Conservation (phyloP, 2,888 invertebrate species). For the Calameuta filiformis region DNA sequence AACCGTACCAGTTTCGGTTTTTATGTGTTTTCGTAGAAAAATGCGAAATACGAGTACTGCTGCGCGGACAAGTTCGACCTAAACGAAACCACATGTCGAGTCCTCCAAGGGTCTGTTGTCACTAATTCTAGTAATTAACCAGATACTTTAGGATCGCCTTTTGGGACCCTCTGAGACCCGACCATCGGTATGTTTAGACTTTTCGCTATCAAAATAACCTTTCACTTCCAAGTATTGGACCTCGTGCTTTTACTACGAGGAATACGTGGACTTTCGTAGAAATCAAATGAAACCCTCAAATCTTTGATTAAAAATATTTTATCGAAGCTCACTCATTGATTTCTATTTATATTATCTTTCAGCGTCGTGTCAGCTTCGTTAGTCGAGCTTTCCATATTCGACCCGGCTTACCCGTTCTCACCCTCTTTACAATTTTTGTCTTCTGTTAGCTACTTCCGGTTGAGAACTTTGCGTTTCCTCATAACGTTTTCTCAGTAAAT, state of each 20-base stretch:
- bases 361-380: neutral
- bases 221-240: slow-evolving; percentile 2
- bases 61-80: slow-evolving; percentile 19
- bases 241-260: neutral
- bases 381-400: neutral
- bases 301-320: neutral
- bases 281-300: neutral
- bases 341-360: neutral
- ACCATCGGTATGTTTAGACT: slow-evolving; percentile 26
- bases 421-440: neutral
- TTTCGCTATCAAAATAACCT: slow-evolving; percentile 29
- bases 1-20: slow-evolving; percentile 24
- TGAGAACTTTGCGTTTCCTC: slow-evolving; percentile 10
- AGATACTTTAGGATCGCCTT: slow-evolving; percentile 33
- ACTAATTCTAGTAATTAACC: slow-evolving; percentile 55
- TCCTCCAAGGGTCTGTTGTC: slow-evolving; percentile 31
- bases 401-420: neutral
- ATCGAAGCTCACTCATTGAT: neutral
- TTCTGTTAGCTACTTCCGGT: neutral
- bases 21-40: slow-evolving; percentile 49
- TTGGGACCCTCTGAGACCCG: neutral
- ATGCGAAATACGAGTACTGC: slow-evolving; percentile 32
- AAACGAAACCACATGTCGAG: slow-evolving; percentile 41
- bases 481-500: slow-evolving; percentile 16
- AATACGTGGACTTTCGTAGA: neutral